Conservation (phyloP, 2,888 invertebrate genomes). For the Caenorhabditis macrosperma region DNA sequence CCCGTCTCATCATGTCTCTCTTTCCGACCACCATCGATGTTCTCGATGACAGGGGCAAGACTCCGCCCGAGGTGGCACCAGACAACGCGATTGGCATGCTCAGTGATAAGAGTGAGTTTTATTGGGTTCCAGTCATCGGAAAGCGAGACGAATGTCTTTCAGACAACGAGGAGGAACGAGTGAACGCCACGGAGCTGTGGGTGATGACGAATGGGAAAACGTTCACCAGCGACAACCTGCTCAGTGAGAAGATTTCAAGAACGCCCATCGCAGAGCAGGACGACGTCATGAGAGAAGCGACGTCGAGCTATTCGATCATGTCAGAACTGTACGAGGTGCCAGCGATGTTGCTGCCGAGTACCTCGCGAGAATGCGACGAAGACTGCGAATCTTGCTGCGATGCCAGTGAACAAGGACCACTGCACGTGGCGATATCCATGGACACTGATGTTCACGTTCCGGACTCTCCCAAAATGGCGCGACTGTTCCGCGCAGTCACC, state of each 20-base stretch:
- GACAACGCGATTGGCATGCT: slow-evolving; percentile 39
- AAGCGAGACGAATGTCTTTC: neutral
- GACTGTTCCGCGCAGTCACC: slow-evolving; percentile 71
- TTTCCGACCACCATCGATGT: slow-evolving; percentile 49
- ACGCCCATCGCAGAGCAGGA: slow-evolving; percentile 31
- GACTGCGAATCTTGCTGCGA: slow-evolving; percentile 39
- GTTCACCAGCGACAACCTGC: slow-evolving; percentile 60
- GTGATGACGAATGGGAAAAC: slow-evolving; percentile 72
- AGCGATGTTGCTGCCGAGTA: slow-evolving; percentile 1
- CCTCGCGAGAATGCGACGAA: slow-evolving; percentile 43
- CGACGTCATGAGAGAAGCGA: slow-evolving; percentile 37
- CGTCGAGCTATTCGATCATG: slow-evolving; percentile 42
- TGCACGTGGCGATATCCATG: slow-evolving; percentile 72
- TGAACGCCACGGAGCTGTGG: slow-evolving; percentile 70
- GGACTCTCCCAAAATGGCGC: slow-evolving; percentile 73
- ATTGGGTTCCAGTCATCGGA: neutral
- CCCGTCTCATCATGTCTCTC: slow-evolving; percentile 25
- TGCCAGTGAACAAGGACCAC: neutral
- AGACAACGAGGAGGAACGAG: slow-evolving; percentile 55
- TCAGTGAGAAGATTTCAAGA: slow-evolving; percentile 40
- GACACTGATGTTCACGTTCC: slow-evolving; percentile 73
- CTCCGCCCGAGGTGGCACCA: slow-evolving; percentile 58
- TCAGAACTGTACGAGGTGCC: slow-evolving; percentile 35
- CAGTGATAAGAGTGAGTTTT: slow-evolving; percentile 36
- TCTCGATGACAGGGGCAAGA: slow-evolving; percentile 64